Base-by-base conservation (phyloP, 2,888 invertebrate genomes). In the Tigriopus californicus region DNA sequence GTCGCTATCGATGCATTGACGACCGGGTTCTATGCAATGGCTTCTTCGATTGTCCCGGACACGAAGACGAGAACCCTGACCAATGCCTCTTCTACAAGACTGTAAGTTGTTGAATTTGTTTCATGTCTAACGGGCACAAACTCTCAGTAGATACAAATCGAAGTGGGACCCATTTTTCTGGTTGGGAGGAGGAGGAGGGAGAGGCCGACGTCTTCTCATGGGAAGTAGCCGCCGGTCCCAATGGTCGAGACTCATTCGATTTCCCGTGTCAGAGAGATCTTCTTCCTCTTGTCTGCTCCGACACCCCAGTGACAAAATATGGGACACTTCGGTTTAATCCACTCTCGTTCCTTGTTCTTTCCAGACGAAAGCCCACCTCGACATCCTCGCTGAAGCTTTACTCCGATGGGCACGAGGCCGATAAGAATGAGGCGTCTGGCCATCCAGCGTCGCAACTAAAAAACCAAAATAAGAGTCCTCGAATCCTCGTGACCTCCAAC, bases 21-120 rank as follows among this genome's bases (percentile, higher is more conserved):
- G 91, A 90, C 75, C 90, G 90, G 73, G 88, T 87, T 66, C 79
- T 91, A 60, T 91, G 91, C 73, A 90, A 91, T 73, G 91, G 90
- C 64, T 91, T 89, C 76, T 82, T 88, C 71, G 90, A 91, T 78
- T 91, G 91, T 73, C 90, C 91, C 62, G 81, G 81, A 66, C 88
- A 85, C 62, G 90, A 91, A 72, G 91, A 91, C 71, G 91, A 91
- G 71, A 88, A 91, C 70, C 77, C 89, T 69, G 85, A 86, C 72
- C 83, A 86, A 67, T 91, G 91, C 77, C 89, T 91, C 89, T 91
- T 91, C 76, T 91, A 89, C 72, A 91, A 91, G 80, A 91, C 90
- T 80, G 91, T 91, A 75, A 79, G 80, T 65, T 13, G 8, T 12
- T 20, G 49, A 13, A n/a, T 51, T 55, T n/a, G 22, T 49, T 44